Evolutionary conservation across 2,113 vertebrate species (phyloP).

Genomic region (Antigone vipio): DNA sequence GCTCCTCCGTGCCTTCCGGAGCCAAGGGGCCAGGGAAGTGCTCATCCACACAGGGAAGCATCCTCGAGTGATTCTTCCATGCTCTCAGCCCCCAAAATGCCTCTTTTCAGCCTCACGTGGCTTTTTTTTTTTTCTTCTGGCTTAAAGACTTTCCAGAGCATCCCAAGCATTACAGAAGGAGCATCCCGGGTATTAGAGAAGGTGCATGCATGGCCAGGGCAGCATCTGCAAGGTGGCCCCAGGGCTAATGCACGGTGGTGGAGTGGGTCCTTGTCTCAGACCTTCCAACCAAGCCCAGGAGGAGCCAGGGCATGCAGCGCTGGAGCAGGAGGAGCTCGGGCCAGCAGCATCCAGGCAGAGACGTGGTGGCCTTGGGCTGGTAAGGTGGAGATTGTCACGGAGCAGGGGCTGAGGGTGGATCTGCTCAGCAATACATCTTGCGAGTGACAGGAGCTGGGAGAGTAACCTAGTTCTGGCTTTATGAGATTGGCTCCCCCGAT

Average conservation of each 20-base stretch:
- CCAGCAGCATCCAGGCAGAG: neutral
- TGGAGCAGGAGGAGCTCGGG: neutral
- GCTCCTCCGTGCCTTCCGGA: neutral
- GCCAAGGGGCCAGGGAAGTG: neutral
- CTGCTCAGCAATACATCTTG: neutral
- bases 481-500: neutral
- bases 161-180: neutral
- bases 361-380: fast-evolving
- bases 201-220: fast-evolving
- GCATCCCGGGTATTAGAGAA: neutral
- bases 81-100: neutral
- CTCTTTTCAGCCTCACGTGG: neutral
- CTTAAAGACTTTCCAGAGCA: neutral
- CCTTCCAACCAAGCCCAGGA: neutral
- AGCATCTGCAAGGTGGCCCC: fast-evolving
- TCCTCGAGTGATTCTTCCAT: neutral
- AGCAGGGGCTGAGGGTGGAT: neutral
- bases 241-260: fast-evolving
- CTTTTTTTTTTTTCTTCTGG: neutral
- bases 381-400: fast-evolving
- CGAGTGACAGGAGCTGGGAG: fast-evolving
- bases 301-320: fast-evolving
- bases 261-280: neutral
- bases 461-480: neutral
- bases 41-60: neutral